These are phyloP conservation scores for Aplysia californica DNA, from an alignment of 1,140 invertebrate genomes.

Conservation along the genomic window DNA sequence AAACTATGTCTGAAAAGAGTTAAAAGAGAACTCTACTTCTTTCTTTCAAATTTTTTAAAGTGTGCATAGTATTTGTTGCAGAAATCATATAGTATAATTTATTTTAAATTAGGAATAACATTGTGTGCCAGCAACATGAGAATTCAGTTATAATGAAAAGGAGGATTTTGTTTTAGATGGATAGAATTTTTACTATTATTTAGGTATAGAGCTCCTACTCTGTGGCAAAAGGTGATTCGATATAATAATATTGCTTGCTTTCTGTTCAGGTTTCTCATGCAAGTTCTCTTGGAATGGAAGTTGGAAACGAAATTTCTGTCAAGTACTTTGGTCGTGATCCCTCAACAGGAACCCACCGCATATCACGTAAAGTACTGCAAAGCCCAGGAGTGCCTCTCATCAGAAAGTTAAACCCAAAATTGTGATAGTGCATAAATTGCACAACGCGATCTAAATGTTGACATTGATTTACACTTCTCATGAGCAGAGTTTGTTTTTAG, in stretches of 20 bases:
- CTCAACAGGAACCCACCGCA: constrained; percentile 85
- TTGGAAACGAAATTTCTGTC: constrained; percentile 91
- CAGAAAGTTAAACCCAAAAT: constrained; percentile 23
- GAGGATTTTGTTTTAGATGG: neutral
- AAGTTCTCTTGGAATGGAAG: constrained; percentile 84
- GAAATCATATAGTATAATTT: neutral
- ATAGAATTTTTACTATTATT: neutral
- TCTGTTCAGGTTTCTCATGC: constrained; percentile 83
- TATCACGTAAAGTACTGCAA: constrained; percentile 91
- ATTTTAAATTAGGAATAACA: neutral
- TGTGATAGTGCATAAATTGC: neutral
- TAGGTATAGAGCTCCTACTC: neutral
- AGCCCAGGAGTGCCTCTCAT: constrained; percentile 66
- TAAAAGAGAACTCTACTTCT: too few species aligned
- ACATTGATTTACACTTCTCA: too few species aligned
- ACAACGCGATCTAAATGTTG: too few species aligned
- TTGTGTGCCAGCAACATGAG: neutral
- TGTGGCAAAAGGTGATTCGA: neutral
- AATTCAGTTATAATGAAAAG: neutral
- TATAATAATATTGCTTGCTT: neutral
- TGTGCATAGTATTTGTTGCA: neutral
- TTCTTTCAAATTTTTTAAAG: too few species aligned
- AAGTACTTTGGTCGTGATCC: constrained; percentile 99
- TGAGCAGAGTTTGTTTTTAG: neutral
- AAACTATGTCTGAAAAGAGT: too few species aligned